These are phyloP conservation scores for Psephotus haematonotus DNA, from an alignment of 2,113 vertebrate species.

Conservation along the genomic window DNA sequence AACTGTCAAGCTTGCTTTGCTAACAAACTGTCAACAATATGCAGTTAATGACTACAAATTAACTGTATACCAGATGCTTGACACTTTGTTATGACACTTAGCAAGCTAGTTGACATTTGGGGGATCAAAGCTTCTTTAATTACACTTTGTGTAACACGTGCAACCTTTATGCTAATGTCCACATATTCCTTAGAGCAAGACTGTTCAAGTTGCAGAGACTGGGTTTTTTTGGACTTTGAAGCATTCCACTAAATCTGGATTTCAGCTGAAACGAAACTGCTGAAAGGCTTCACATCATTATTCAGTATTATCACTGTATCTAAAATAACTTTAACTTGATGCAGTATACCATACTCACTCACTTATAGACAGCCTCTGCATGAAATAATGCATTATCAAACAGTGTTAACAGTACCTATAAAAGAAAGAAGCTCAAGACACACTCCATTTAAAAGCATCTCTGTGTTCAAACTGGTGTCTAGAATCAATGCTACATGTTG, in stretches of 20 bases:
- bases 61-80: slow-evolving; percentile 91
- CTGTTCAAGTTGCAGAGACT: slow-evolving; percentile 58
- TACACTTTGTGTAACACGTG: slow-evolving; percentile 82
- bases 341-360: slow-evolving; percentile 40
- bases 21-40: slow-evolving; percentile 93
- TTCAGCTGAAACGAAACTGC: neutral
- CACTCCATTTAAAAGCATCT: slow-evolving; percentile 46
- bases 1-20: slow-evolving; percentile 87
- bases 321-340: slow-evolving; percentile 68
- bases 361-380: slow-evolving; percentile 25
- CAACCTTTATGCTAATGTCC: slow-evolving; percentile 87
- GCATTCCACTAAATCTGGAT: slow-evolving; percentile 17
- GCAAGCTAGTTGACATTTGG: slow-evolving; percentile 89
- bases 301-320: slow-evolving; percentile 30
- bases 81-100: slow-evolving; percentile 91
- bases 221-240: slow-evolving; percentile 10
- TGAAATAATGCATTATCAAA: slow-evolving; percentile 64
- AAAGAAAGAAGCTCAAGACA: slow-evolving; percentile 51
- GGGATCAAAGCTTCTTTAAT: slow-evolving; percentile 85
- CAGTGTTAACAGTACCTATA: slow-evolving; percentile 51
- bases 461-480: neutral
- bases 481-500: neutral
- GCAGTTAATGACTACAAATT: slow-evolving; percentile 92
- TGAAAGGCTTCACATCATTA: slow-evolving; percentile 1
- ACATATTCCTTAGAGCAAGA: slow-evolving; percentile 73